phyloP scores from a whole-genome alignment of 2,888 invertebrate genomes.

The Siphlonurus alternatus region DNA sequence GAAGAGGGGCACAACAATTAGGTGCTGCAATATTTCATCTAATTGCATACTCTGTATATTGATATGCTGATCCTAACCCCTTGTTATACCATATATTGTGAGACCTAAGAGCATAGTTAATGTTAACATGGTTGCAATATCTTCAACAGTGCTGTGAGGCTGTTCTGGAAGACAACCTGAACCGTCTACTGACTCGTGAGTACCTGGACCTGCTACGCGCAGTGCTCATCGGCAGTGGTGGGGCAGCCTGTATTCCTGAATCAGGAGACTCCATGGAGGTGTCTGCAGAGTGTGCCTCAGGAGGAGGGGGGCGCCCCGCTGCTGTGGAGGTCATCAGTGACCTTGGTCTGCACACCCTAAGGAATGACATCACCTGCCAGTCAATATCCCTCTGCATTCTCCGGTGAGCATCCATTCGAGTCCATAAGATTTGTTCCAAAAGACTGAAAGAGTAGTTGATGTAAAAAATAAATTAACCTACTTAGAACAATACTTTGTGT shows the following conservation, averaged over 20 bases:
- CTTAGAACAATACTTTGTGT: constrained; percentile 5
- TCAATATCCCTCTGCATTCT: constrained; percentile 44
- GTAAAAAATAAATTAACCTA: neutral
- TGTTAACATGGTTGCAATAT: neutral
- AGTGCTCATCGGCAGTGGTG: constrained; percentile 42
- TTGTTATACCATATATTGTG: too few relatives aligned
- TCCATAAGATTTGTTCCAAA: neutral
- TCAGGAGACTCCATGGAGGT: constrained; percentile 42
- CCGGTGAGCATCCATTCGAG: constrained; percentile 23
- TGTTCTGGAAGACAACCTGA: constrained; percentile 70
- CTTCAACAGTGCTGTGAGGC: constrained; percentile 28
- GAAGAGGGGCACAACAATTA: too few relatives aligned
- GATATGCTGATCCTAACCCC: too few relatives aligned
- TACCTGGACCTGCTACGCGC: constrained; percentile 70
- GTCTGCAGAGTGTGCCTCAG: constrained; percentile 20
- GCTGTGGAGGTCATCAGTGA: constrained; percentile 57
- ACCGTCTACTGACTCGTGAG: constrained; percentile 70
- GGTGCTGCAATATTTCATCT: too few relatives aligned
- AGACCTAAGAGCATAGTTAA: neutral
- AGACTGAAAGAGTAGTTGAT: constrained; percentile 7
- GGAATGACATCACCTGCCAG: constrained; percentile 44
- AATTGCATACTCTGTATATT: too few relatives aligned
- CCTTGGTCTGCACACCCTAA: constrained; percentile 55
- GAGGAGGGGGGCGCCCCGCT: constrained; percentile 47
- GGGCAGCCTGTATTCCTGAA: constrained; percentile 29